Percentiles rank a stretch among this genome's conserved stretches.
phyloP scores from a whole-genome alignment of 2,113 vertebrate species.

The Calypte anna region DNA sequence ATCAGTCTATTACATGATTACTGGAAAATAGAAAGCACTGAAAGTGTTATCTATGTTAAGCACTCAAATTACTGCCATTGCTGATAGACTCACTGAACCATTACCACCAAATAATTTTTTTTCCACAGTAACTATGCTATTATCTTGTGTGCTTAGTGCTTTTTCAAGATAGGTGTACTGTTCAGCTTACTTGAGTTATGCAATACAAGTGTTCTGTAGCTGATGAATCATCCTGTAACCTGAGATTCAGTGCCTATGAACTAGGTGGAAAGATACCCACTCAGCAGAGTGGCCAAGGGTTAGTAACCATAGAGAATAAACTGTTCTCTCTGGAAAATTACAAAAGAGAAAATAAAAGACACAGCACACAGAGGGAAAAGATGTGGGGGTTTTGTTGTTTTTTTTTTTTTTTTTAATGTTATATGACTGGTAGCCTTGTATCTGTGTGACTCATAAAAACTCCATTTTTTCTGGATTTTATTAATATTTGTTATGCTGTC shows the following conservation, averaged over 20 bases:
- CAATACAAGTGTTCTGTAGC: conserved; percentile 24
- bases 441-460: not conserved
- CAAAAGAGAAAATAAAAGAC: not conserved
- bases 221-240: conserved; percentile 38
- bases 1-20: not conserved
- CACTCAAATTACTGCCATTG: not conserved
- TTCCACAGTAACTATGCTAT: conserved; percentile 23
- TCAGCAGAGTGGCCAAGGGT: not conserved
- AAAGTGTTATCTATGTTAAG: conserved; percentile 5
- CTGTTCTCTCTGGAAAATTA: not conserved
- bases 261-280: not conserved
- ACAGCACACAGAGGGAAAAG: not conserved
- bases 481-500: not conserved
- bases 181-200: conserved; percentile 2
- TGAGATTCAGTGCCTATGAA: conserved; percentile 2
- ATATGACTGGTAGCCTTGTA: not conserved
- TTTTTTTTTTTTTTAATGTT: too few relatives aligned
- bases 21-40: not conserved
- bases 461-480: not conserved
- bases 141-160: conserved; percentile 17
- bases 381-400: too few relatives aligned
- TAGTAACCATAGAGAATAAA: not conserved
- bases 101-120: conserved; percentile 17
- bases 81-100: not conserved
- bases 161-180: conserved; percentile 17